Evolutionary conservation across 2,797 vertebrate genomes (phyloP).

Genomic region (Spheniscus humboldti): DNA sequence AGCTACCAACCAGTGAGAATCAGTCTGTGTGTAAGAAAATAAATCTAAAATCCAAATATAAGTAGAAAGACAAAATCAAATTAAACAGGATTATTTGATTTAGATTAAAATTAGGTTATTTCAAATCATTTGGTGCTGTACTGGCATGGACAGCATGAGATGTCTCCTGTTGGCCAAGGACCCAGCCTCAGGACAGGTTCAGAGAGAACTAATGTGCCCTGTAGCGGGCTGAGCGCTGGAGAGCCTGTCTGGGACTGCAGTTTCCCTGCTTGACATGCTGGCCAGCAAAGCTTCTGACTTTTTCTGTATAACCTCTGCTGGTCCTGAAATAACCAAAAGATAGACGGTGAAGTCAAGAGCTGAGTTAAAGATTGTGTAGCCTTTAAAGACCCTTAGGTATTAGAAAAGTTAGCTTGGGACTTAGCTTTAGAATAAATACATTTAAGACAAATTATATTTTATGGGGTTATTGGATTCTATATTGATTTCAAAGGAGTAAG

Average conservation of each 20-base stretch:
- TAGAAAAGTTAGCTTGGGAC: background rate
- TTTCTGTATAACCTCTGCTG: background rate
- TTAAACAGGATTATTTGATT: background rate
- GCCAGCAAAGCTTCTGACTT: background rate
- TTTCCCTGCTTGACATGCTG: background rate
- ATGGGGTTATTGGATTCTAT: background rate
- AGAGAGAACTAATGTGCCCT: background rate
- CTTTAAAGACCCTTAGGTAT: background rate
- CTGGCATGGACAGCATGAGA: background rate
- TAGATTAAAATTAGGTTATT: background rate
- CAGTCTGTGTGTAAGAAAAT: background rate
- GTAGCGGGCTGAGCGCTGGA: background rate
- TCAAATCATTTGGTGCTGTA: background rate
- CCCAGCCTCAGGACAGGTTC: background rate
- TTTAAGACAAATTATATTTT: background rate
- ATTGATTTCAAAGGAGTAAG: background rate
- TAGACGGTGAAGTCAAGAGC: rapidly evolving
- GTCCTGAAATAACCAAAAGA: background rate
- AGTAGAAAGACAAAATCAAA: background rate
- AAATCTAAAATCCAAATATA: background rate
- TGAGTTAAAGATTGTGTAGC: background rate
- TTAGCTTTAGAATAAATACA: background rate
- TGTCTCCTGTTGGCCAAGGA: background rate
- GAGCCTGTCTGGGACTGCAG: background rate
- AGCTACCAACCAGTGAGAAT: background rate